Conservation (phyloP, 2,888 invertebrate species). For the Caenorhabditis afra region DNA sequence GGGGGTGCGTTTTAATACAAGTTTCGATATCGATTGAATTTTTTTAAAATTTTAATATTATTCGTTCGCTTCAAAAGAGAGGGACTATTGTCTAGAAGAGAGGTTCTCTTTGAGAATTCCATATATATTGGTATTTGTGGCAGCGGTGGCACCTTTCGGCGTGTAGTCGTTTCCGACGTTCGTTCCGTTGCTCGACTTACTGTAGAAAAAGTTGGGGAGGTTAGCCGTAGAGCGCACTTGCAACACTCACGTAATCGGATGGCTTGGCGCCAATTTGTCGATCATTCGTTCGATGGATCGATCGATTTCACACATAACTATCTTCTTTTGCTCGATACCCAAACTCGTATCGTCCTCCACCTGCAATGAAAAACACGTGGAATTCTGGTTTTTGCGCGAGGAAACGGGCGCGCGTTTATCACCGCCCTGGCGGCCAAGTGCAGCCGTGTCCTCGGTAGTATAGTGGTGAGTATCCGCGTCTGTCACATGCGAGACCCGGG, state of each 20-base stretch:
- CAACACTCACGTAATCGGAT: constrained; percentile 13
- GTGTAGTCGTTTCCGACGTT: constrained; percentile 62
- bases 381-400: neutral
- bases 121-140: constrained; percentile 53
- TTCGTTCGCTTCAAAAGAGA: constrained; percentile 15
- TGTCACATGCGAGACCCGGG: constrained; percentile 73
- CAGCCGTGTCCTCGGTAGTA: constrained; percentile 55
- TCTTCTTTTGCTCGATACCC: constrained; percentile 60
- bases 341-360: constrained; percentile 61
- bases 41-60: too few species aligned
- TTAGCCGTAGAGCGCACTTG: too few species aligned
- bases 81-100: constrained; percentile 50
- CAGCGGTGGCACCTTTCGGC: constrained; percentile 60
- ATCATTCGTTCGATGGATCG: constrained; percentile 54
- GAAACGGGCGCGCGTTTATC: too few species aligned
- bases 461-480: constrained; percentile 73
- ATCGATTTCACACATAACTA: constrained; percentile 62
- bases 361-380: constrained; percentile 33
- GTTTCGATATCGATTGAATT: constrained; percentile 1
- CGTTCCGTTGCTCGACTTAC: constrained; percentile 47
- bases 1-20: neutral
- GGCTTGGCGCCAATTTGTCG: constrained; percentile 54
- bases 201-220: constrained; percentile 3
- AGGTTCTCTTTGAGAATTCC: constrained; percentile 62
- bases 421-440: too few species aligned